Base-by-base conservation (phyloP, 2,888 invertebrate species). In the Eupithecia subfuscata region DNA sequence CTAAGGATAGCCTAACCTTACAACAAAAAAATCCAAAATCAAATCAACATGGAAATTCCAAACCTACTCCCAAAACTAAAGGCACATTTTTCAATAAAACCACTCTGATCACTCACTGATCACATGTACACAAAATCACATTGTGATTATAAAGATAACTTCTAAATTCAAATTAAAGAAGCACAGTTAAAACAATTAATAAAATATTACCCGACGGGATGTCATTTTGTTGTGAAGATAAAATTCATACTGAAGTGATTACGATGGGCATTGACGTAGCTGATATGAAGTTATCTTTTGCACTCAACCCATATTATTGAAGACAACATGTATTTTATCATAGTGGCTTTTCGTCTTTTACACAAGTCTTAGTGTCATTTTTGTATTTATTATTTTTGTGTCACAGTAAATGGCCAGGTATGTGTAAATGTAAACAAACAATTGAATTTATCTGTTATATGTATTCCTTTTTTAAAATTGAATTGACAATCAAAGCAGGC, bases 261-360 rank as follows among this genome's bases (percentile, higher is more conserved):
- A 85, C 84, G 86, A 89, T 85, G 85, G 82, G 82, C 79, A 80
- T 87, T 89, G 88, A 91, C 91, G 87, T 91, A 91, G 90, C 82
- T 88, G 94, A 95, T 94, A 94, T 92, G 87, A 84, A 79, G 79
- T 86, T 92, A 92, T 92, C 91, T 87, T 88, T 85, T 90, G 82
- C 89, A 85, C 84, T 81, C 76, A 85, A 88, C 84, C 79, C 86
- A 87, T 86, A 86, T 82, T 78, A 86, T 81, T 70, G 25, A 30
- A 72, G 45, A 4, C 81, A 69, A 82, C 84, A 79, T 80, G 80
- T 81, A 84, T 83, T 68, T 68, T 1, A 12, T 43, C 83, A 81
- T 86, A 87, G 82, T 86, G 79, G 83, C 76, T 73, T 79, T 79
- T 80, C 82, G 85, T 86, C 82, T 85, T 87, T 86, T 84, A 83